These are phyloP conservation scores for Drosophila nigritarsus DNA, from an alignment of 2,888 invertebrate genomes.

Conservation along the genomic window DNA sequence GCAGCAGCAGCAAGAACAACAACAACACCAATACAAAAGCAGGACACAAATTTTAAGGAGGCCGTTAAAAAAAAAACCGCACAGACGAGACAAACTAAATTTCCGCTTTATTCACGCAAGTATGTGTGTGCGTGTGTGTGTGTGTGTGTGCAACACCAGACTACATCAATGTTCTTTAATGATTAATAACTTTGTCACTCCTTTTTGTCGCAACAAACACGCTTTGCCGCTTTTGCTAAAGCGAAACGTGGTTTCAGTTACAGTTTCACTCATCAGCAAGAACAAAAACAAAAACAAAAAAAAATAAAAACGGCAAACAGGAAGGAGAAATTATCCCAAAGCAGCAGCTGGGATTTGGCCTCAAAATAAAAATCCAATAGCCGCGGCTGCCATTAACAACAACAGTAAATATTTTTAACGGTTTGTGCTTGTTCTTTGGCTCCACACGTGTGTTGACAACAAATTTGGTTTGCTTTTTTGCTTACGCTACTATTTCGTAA, in stretches of 20 bases:
- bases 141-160: slow-evolving; percentile 54
- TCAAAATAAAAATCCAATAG: slow-evolving; percentile 59
- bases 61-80: slow-evolving; percentile 14
- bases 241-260: slow-evolving; percentile 60
- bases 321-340: slow-evolving; percentile 1
- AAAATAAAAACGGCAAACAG: slow-evolving; percentile 18
- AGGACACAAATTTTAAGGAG: slow-evolving; percentile 35
- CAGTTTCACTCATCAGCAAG: slow-evolving; percentile 60
- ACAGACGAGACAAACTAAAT: slow-evolving; percentile 42
- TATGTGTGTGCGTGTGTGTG: slow-evolving; percentile 18
- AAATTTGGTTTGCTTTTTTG: slow-evolving; percentile 8
- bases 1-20: slow-evolving; percentile 16
- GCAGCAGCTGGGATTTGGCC: slow-evolving; percentile 23
- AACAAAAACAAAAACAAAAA: slow-evolving; percentile 41
- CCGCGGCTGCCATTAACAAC: slow-evolving; percentile 31
- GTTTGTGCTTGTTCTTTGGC: slow-evolving; percentile 22
- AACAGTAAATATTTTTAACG: slow-evolving; percentile 4
- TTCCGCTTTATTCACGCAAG: slow-evolving; percentile 41
- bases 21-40: slow-evolving; percentile 30
- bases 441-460: slow-evolving; percentile 65
- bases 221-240: slow-evolving; percentile 22
- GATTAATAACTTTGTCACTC: slow-evolving; percentile 78
- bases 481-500: slow-evolving; percentile 50
- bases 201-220: slow-evolving; percentile 56
- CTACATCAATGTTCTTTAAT: slow-evolving; percentile 75